These are phyloP conservation scores for Laothoe populi DNA, from an alignment of 2,888 invertebrate species.

Conservation along the genomic window DNA sequence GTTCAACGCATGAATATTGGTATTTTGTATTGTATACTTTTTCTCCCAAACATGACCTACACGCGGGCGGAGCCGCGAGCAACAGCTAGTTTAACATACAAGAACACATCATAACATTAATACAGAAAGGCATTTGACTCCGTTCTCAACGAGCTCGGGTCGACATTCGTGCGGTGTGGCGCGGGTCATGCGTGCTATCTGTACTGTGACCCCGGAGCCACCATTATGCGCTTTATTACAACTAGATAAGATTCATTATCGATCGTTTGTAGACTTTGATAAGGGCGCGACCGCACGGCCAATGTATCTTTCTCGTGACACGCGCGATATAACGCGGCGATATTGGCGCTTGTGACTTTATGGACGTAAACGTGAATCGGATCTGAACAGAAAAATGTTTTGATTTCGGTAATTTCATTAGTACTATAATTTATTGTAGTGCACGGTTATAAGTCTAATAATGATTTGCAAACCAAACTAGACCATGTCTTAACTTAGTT, in stretches of 20 bases:
- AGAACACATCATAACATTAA: slow-evolving; percentile 2
- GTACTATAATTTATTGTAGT: no score
- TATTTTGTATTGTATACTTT: no score
- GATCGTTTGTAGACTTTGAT: background rate
- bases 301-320: slow-evolving; percentile 8
- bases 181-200: slow-evolving; percentile 22
- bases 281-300: slow-evolving; percentile 15
- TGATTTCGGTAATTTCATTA: no score
- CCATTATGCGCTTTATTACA: background rate
- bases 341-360: slow-evolving; percentile 1
- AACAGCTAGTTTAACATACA: background rate
- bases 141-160: background rate
- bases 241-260: slow-evolving; percentile 8
- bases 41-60: no score
- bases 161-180: slow-evolving; percentile 23
- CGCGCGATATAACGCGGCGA: slow-evolving; percentile 4
- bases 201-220: background rate
- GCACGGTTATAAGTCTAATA: no score
- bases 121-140: slow-evolving; percentile 16
- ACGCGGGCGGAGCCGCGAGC: background rate
- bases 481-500: no score
- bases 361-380: background rate
- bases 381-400: background rate
- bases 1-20: no score
- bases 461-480: no score